Evolutionary conservation across 2,113 vertebrate genomes (phyloP).

Genomic region (Odocoileus virginianus): DNA sequence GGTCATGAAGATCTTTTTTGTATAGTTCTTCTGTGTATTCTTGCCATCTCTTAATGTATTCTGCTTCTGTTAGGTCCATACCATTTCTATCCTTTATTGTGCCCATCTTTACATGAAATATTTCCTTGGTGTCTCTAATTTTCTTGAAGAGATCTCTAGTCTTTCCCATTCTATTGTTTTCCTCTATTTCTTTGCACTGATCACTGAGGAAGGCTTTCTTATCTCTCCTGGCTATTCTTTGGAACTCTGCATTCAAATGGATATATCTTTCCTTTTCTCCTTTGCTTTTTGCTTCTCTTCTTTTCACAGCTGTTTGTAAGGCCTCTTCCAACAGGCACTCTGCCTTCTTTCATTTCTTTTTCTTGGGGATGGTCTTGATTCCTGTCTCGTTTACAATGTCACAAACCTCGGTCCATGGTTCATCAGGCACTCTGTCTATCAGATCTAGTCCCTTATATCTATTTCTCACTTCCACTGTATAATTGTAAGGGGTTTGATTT

Average conservation of each 20-base stretch:
- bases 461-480: neutral
- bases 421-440: neutral
- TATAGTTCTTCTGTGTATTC: neutral
- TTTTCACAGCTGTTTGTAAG: neutral
- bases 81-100: neutral
- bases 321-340: fast-evolving
- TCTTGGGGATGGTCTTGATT: neutral
- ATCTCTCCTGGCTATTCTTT: neutral
- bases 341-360: neutral
- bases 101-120: neutral
- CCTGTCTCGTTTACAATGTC: neutral
- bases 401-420: neutral
- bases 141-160: neutral
- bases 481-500: neutral
- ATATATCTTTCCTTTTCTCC: neutral
- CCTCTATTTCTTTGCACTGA: neutral
- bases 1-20: neutral
- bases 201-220: neutral
- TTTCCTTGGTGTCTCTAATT: neutral
- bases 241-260: neutral
- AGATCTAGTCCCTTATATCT: neutral
- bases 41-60: neutral
- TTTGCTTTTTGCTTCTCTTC: neutral
- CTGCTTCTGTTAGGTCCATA: neutral
- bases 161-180: neutral